Conservation (phyloP, 2,888 invertebrate genomes). For the Embidobia sp. region DNA sequence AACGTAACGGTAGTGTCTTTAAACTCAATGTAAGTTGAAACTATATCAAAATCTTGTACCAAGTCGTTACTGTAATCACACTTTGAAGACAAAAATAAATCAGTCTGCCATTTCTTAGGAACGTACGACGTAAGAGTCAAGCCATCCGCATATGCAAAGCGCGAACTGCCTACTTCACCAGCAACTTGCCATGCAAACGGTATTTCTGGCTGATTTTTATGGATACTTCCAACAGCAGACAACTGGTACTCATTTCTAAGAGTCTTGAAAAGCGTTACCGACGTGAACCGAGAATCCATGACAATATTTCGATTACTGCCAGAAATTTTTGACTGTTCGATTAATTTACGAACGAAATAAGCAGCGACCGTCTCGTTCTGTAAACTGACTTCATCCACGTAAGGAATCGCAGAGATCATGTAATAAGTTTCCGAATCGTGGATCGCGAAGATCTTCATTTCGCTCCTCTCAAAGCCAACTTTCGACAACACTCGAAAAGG, state of each 20-base stretch:
- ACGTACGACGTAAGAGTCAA: not conserved
- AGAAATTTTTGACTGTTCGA: conserved; percentile 16
- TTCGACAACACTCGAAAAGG: conserved; percentile 1
- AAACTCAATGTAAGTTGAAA: not conserved
- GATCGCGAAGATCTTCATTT: not conserved
- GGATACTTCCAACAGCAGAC: conserved; percentile 29
- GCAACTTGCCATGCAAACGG: not conserved
- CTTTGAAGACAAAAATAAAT: too few relatives aligned
- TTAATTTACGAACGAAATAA: conserved; percentile 30
- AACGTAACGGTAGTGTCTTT: not conserved
- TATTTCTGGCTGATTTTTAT: conserved; percentile 9
- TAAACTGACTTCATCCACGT: conserved; percentile 13
- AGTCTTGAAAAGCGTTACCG: conserved; percentile 16
- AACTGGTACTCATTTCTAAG: conserved; percentile 17
- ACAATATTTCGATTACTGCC: conserved; percentile 26
- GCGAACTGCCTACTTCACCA: not conserved
- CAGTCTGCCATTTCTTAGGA: not conserved
- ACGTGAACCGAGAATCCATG: conserved; percentile 34
- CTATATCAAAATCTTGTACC: too few relatives aligned
- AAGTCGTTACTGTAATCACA: too few relatives aligned
- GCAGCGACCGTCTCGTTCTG: conserved; percentile 24
- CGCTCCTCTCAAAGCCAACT: not conserved
- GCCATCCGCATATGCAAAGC: not conserved
- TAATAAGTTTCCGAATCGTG: conserved; percentile 2
- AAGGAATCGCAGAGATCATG: conserved; percentile 4